Percentiles rank a stretch among this genome's conserved stretches.
Conservation (phyloP, 2,113 vertebrate genomes). For the Lutjanus erythropterus region DNA sequence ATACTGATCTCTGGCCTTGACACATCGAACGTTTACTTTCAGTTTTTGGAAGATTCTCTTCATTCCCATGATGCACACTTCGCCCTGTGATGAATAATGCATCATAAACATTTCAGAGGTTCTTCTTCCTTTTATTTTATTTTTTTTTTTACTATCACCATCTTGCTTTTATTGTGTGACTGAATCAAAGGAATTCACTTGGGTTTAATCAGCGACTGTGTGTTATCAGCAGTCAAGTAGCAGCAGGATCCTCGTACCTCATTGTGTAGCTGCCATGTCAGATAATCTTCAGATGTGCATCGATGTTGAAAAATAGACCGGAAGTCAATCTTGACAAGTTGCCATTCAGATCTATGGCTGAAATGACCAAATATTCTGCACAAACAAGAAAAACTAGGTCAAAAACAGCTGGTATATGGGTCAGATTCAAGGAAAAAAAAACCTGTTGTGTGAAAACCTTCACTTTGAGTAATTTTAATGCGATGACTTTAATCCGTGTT, state of each 20-base stretch:
- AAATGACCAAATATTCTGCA: constrained; percentile 94
- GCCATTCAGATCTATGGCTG: constrained; percentile 96
- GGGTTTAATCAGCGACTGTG: constrained; percentile 30
- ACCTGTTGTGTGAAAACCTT: background rate
- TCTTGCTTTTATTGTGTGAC: constrained; percentile 51
- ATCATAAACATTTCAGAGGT: constrained; percentile 65
- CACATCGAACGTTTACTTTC: constrained; percentile 90
- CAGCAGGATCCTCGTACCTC: constrained; percentile 81
- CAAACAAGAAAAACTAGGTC: constrained; percentile 24
- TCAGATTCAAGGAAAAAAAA: background rate
- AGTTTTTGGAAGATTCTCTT: constrained; percentile 93
- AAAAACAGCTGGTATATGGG: constrained; percentile 3
- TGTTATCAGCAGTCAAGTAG: background rate
- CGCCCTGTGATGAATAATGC: constrained; percentile 87
- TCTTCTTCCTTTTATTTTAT: constrained; percentile 12
- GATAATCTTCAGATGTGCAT: constrained; percentile 90
- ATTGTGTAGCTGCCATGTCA: constrained; percentile 91
- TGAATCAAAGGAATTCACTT: constrained; percentile 41
- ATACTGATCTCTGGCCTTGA: constrained; percentile 91
- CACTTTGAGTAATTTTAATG: background rate
- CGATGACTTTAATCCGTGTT: constrained; percentile 25
- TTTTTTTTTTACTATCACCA: constrained; percentile 1
- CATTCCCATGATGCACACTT: constrained; percentile 96
- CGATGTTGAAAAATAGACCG: constrained; percentile 91
- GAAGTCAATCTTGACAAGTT: constrained; percentile 95